Percentiles rank a stretch among this genome's conserved stretches.
phyloP scores from a whole-genome alignment of 2,888 invertebrate species.

The Yponomeuta evonymella region DNA sequence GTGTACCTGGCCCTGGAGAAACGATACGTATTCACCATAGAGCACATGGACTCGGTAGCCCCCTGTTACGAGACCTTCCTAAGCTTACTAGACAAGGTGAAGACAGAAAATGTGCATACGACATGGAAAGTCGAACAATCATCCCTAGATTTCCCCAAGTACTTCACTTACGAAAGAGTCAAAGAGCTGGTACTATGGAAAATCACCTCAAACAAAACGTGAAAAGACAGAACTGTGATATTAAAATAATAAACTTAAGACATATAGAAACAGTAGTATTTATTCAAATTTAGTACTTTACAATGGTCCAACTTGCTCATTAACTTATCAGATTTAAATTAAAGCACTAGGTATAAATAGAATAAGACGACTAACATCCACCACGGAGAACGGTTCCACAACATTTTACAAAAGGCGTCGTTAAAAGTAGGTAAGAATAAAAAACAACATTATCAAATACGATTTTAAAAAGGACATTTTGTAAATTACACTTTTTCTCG shows the following conservation, averaged over 20 bases:
- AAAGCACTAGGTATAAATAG: not conserved
- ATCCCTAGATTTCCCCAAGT: conserved; percentile 84
- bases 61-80: conserved; percentile 92
- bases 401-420: not conserved
- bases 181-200: conserved; percentile 86
- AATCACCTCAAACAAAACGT: conserved; percentile 61
- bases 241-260: conserved; percentile 20
- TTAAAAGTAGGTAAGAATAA: not conserved
- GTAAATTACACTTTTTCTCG: too few relatives aligned
- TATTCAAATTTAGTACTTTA: not conserved
- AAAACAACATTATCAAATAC: not conserved
- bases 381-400: not conserved
- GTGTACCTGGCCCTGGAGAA: conserved; percentile 89
- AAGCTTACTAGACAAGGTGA: conserved; percentile 71
- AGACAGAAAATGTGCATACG: conserved; percentile 53
- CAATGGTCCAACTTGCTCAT: not conserved
- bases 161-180: conserved; percentile 87
- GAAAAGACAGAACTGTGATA: conserved; percentile 38
- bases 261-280: not conserved
- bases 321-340: conserved; percentile 2
- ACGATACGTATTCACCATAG: conserved; percentile 89
- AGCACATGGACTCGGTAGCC: conserved; percentile 87
- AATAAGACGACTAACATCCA: not conserved
- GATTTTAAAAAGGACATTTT: not conserved
- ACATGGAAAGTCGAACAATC: conserved; percentile 79